Base-by-base conservation (phyloP, 2,888 invertebrate genomes). In the Orthonevra nobilis region DNA sequence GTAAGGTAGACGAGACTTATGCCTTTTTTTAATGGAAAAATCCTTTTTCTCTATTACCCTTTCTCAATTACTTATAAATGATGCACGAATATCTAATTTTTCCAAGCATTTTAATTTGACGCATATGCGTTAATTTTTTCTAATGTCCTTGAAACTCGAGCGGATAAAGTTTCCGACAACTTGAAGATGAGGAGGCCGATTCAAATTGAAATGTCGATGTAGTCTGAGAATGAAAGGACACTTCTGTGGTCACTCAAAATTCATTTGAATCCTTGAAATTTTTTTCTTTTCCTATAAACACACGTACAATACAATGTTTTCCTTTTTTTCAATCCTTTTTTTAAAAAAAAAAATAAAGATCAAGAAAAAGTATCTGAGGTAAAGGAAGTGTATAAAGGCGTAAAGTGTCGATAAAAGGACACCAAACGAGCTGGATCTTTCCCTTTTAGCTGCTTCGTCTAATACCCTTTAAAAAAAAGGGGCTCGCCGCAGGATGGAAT, bases 241-340 rank as follows among this genome's bases (percentile, higher is more conserved):
- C 73, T 66, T 73, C 61, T 73, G 79, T 73, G 79, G 79, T 79
- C 73, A 79, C 79, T 79, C 68, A 68, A 79, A 79, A 79, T 73
- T 79, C 79, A 79, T 38, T 68, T 42, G 36, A 48, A 42, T 66
- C 77, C 77, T 34, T 61, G n/a, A n/a, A n/a, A n/a, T 77, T 72
- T 46, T 20, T 58, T n/a, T 9, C n/a, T n/a, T n/a, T n/a, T n/a
- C n/a, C n/a, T n/a, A n/a, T n/a, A n/a, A n/a, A n/a, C n/a, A n/a
- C n/a, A n/a, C n/a, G n/a, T n/a, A n/a, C n/a, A n/a, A n/a, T n/a
- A n/a, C n/a, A n/a, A n/a, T n/a, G n/a, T 19, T n/a, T 19, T 26
- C 12, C 15, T 17, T 23, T 42, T 42, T 58, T 20, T 44, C 10
- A 28, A 15, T 58, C 34, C 38, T 14, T 54, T 44, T 30, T 6